Conservation (phyloP, 2,797 vertebrate species). For the Gallinago solitaria region DNA sequence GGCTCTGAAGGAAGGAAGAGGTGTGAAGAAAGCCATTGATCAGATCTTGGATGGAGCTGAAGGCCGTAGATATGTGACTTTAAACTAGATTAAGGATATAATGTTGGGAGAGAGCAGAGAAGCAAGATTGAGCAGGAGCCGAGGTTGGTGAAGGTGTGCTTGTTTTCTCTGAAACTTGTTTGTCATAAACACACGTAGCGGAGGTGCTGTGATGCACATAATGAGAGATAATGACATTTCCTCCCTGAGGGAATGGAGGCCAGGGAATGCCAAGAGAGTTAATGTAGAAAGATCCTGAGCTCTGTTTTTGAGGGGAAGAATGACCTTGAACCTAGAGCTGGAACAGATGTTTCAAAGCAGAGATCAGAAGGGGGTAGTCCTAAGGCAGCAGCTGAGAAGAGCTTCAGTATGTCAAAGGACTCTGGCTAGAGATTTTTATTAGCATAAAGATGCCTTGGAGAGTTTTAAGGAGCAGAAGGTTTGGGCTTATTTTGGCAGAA, state of each 20-base stretch:
- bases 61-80: background rate
- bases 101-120: background rate
- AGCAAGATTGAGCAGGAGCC: background rate
- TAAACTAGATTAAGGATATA: background rate
- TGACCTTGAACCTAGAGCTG: background rate
- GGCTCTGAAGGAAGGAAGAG: background rate
- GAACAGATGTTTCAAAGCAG: background rate
- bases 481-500: background rate
- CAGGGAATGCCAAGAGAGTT: background rate
- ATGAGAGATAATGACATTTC: background rate
- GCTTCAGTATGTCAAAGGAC: background rate
- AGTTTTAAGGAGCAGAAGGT: background rate
- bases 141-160: background rate
- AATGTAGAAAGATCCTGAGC: background rate
- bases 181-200: background rate
- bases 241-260: background rate
- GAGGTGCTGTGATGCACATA: background rate
- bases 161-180: background rate
- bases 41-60: background rate
- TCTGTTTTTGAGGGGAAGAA: background rate
- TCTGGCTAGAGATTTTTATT: background rate
- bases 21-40: background rate
- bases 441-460: background rate
- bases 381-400: background rate
- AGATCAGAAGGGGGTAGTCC: background rate